Percentiles rank a stretch among this genome's conserved stretches.
Evolutionary conservation across 1,140 invertebrate genomes (phyloP).

Genomic region (Cotesia vestalis): DNA sequence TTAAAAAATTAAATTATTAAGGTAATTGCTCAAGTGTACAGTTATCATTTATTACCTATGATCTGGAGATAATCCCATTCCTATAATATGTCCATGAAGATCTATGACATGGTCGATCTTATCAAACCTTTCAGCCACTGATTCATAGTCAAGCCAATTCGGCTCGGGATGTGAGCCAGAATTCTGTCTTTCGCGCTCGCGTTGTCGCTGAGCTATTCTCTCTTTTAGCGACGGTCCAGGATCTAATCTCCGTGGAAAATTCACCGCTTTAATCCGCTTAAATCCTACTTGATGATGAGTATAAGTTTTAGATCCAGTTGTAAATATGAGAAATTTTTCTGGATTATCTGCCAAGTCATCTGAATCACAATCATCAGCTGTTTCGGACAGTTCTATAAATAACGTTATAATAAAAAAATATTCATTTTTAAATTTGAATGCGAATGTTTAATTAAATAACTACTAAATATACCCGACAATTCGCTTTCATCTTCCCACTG

Average conservation of each 20-base stretch:
- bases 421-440: slow-evolving; percentile 24
- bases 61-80: slow-evolving; percentile 88
- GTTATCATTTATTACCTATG: slow-evolving; percentile 70
- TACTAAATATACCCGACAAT: slow-evolving; percentile 35
- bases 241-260: slow-evolving; percentile 76
- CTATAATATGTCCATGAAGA: slow-evolving; percentile 88
- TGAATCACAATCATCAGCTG: slow-evolving; percentile 63
- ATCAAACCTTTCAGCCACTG: slow-evolving; percentile 79
- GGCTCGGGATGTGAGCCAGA: slow-evolving; percentile 66
- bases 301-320: slow-evolving; percentile 84
- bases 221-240: slow-evolving; percentile 76
- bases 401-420: not conserved
- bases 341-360: slow-evolving; percentile 66
- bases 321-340: slow-evolving; percentile 87
- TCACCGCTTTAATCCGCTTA: slow-evolving; percentile 79
- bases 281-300: slow-evolving; percentile 90
- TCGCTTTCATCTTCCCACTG: slow-evolving; percentile 52
- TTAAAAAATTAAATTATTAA: not conserved
- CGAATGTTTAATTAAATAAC: slow-evolving; percentile 33
- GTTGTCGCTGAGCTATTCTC: slow-evolving; percentile 70
- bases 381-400: slow-evolving; percentile 52
- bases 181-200: slow-evolving; percentile 65
- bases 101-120: slow-evolving; percentile 85
- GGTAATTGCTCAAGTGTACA: not conserved
- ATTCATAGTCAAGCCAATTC: slow-evolving; percentile 76